Conservation (phyloP, 2,797 vertebrate species). For the Potorous gilbertii region DNA sequence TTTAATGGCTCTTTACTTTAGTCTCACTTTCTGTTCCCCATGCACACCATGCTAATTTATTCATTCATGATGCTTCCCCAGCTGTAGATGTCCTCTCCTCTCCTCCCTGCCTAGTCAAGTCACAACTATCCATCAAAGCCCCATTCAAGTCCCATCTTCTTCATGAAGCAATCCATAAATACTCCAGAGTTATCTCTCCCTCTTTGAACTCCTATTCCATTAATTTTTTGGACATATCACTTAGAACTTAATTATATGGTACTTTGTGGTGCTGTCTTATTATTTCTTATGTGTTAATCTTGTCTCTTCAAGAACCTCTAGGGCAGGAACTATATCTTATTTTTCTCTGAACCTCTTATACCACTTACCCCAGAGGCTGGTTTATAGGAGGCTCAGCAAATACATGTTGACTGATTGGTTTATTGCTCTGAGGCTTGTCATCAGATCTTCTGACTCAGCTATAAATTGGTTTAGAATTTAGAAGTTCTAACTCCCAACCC, state of each 20-base stretch:
- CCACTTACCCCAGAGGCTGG: background rate
- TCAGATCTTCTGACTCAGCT: background rate
- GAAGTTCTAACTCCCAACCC: background rate
- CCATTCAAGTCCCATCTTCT: slow-evolving; percentile 1
- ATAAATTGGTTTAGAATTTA: background rate
- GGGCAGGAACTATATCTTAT: background rate
- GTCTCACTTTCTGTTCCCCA: background rate
- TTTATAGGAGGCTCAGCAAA: background rate
- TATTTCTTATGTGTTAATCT: slow-evolving; percentile 49
- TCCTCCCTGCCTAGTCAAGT: background rate
- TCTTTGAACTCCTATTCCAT: slow-evolving; percentile 37
- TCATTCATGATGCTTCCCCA: background rate
- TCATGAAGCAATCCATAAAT: background rate
- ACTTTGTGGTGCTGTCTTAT: slow-evolving; percentile 24
- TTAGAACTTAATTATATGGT: slow-evolving; percentile 43
- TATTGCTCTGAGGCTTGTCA: background rate
- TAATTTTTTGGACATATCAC: slow-evolving; percentile 18
- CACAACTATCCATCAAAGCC: background rate
- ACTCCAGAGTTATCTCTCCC: background rate
- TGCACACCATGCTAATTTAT: background rate
- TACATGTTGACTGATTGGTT: background rate
- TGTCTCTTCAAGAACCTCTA: background rate
- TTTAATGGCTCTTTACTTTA: background rate
- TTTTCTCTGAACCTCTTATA: slow-evolving; percentile 4
- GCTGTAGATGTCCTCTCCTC: background rate